Evolutionary conservation across 2,113 vertebrate species (phyloP).

Genomic region (Empidonax alnorum): DNA sequence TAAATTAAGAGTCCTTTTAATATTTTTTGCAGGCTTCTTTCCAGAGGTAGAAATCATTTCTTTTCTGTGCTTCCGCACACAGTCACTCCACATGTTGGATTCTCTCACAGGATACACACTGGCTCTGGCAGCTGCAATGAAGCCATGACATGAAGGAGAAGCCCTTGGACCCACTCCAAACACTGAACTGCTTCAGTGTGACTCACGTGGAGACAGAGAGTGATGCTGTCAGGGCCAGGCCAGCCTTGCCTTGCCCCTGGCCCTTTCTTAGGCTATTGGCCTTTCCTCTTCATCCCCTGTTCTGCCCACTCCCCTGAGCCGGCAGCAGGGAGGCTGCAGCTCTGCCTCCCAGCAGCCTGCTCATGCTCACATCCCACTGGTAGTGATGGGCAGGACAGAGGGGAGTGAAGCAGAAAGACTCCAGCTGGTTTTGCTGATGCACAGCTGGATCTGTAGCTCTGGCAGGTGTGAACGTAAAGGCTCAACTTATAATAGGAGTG

Average conservation of each 20-base stretch:
- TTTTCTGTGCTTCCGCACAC: too few relatives aligned
- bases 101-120: too few relatives aligned
- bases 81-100: neutral
- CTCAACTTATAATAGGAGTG: neutral
- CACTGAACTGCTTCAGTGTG: neutral
- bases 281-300: neutral
- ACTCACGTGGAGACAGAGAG: neutral
- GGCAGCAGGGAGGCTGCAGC: neutral
- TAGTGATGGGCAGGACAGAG: accelerated
- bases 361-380: neutral
- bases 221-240: neutral
- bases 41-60: too few relatives aligned
- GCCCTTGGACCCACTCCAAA: neutral
- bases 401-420: neutral
- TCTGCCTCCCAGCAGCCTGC: neutral
- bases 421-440: neutral
- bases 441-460: neutral
- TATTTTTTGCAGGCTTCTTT: too few relatives aligned
- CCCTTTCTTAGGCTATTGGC: neutral
- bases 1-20: too few relatives aligned
- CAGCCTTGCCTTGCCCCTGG: neutral
- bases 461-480: neutral
- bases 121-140: neutral
- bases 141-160: accelerated
- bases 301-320: accelerated